phyloP scores from a whole-genome alignment of 1,140 invertebrate genomes.

The Bombus polaris region DNA sequence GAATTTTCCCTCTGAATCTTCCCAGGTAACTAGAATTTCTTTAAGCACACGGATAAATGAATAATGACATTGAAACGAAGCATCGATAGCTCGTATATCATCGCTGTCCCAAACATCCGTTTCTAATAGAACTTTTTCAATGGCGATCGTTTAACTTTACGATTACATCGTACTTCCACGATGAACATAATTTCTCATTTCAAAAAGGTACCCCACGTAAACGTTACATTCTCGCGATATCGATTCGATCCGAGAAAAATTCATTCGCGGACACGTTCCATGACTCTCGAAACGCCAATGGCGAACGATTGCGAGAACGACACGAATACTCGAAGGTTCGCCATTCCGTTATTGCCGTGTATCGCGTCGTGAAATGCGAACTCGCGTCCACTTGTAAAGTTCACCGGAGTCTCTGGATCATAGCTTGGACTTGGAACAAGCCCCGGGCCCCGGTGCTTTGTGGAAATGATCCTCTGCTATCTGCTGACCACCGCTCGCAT shows the following conservation, averaged over 20 bases:
- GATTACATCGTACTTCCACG: neutral
- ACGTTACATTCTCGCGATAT: neutral
- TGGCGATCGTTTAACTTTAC: neutral
- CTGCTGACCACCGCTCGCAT: neutral
- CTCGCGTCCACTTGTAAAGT: constrained; percentile 6
- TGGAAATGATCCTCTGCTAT: constrained; percentile 39
- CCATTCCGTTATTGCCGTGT: neutral
- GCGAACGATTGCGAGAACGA: neutral
- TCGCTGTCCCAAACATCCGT: no score
- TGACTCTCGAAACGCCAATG: neutral
- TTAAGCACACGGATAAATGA: no score
- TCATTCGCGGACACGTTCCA: neutral
- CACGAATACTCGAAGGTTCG: neutral
- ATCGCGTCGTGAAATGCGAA: constrained; percentile 12
- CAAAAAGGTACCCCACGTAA: neutral
- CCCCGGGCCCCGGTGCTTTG: constrained; percentile 21
- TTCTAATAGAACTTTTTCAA: neutral
- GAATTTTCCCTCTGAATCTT: no score
- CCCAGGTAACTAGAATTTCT: no score
- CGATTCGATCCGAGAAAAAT: neutral
- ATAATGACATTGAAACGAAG: no score
- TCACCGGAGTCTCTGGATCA: neutral
- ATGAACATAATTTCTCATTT: neutral
- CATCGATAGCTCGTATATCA: no score
- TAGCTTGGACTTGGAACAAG: constrained; percentile 6